Evolutionary conservation across 2,113 vertebrate genomes (phyloP).

Genomic region (Semicossyphus pulcher): DNA sequence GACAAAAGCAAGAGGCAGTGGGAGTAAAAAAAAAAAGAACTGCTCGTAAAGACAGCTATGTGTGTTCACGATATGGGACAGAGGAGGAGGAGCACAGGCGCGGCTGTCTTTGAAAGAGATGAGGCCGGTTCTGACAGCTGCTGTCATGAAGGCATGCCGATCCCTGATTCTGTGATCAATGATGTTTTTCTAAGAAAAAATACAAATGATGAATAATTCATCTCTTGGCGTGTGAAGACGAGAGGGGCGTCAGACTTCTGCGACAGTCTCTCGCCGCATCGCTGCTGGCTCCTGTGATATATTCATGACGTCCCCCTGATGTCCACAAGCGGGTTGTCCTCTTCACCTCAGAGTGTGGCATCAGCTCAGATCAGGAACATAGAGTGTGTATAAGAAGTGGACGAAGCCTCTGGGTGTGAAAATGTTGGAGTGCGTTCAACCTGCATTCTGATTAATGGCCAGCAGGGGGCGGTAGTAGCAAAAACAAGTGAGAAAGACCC

Average conservation of each 20-base stretch:
- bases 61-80: slow-evolving; percentile 17
- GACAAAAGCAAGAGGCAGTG: slow-evolving; percentile 28
- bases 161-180: slow-evolving; percentile 58
- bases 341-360: slow-evolving; percentile 37
- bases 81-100: slow-evolving; percentile 19
- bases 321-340: slow-evolving; percentile 51
- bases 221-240: slow-evolving; percentile 26
- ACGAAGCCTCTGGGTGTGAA: not conserved
- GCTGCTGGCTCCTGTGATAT: slow-evolving; percentile 45
- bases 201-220: slow-evolving; percentile 61
- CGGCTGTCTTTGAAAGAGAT: slow-evolving; percentile 26
- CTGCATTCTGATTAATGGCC: too few relatives aligned
- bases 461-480: too few relatives aligned
- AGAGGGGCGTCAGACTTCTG: slow-evolving; percentile 13
- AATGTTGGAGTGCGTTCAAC: too few relatives aligned
- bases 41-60: slow-evolving; percentile 37
- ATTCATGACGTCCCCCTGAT: slow-evolving; percentile 59
- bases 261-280: slow-evolving; percentile 17
- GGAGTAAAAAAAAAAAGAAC: slow-evolving; percentile 10
- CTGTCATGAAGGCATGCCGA: slow-evolving; percentile 30
- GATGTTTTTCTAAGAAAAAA: slow-evolving; percentile 45
- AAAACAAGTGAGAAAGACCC: too few relatives aligned
- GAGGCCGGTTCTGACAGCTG: slow-evolving; percentile 38
- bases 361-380: slow-evolving; percentile 14
- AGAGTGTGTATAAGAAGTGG: not conserved